Conservation (phyloP, 2,888 invertebrate genomes). For the Smittia aterrima region DNA sequence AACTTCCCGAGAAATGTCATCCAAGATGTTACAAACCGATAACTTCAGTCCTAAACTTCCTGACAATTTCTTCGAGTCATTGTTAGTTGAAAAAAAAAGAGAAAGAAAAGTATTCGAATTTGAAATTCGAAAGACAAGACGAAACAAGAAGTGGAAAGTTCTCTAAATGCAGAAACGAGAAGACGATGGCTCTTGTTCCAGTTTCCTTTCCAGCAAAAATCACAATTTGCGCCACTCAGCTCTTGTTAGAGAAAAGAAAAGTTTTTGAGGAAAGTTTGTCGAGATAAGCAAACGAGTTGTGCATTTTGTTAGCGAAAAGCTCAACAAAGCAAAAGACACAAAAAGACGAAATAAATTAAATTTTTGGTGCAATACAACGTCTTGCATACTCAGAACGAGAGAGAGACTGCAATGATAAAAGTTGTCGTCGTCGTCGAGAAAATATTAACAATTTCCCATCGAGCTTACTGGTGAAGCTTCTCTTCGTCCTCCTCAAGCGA, state of each 20-base stretch:
- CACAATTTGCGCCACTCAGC: neutral
- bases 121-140: neutral
- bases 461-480: neutral
- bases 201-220: neutral
- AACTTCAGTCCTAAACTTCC: slow-evolving; percentile 26
- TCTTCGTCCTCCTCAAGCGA: neutral
- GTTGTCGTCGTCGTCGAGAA: neutral
- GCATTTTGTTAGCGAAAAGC: neutral
- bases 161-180: neutral
- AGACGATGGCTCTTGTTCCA: neutral
- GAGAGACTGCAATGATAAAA: too few species aligned
- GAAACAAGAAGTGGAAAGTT: neutral
- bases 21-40: slow-evolving; percentile 37
- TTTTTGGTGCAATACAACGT: neutral
- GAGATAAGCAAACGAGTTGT: slow-evolving; percentile 4
- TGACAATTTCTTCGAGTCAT: neutral
- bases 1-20: neutral
- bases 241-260: neutral
- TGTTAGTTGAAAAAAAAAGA: neutral
- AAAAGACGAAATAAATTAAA: neutral
- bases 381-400: neutral
- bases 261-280: neutral
- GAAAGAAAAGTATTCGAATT: neutral
- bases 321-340: neutral
- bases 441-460: neutral